Evolutionary conservation across 2,113 vertebrate genomes (phyloP), one percentile per base, ranked within the genome.

Genomic region (Dasyurus viverrinus): DNA sequence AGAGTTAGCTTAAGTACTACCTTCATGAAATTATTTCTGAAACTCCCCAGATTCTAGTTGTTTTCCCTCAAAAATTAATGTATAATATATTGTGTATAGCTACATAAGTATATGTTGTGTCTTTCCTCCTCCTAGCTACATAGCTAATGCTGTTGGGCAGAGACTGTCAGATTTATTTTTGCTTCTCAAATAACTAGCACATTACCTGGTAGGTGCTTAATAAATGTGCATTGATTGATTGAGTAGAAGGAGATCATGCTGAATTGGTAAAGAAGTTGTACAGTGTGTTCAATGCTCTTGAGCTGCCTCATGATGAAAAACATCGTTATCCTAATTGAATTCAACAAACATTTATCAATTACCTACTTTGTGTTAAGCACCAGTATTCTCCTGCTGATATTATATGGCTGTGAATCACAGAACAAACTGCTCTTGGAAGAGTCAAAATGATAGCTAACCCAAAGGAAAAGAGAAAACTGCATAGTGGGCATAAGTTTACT

Each of bases 321-420:
- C 19, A 84, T 84, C 36, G 42, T 84, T 84, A 76, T 8, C 14
- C 68, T 84, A 23, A 84, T 84, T 84, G 68, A 84, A 84, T 84
- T 84, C 68, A 84, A 84, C n/a, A 42, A 84, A 84, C 68, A 84
- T 84, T 84, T 84, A 84, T 84, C 68, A 84, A 84, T 84, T 84
- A 84, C 68, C 68, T 84, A 84, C 36, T 84, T 84, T 84, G 68
- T 84, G 68, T 84, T 84, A 84, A 84, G 68, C 68, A 84, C 36
- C 7, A 84, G 16, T 84, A 42, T 84, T 84, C 68, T 76, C 68
- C 36, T 84, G 68, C 68, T 84, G 68, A 84, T 84, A 84, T 23
- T 84, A 42, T 42, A 8, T 42, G 19, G n/a, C 68, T 84, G 23
- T 84, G 68, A 84, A 84, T 84, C n/a, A 84, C 22, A 16, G n/a